Base-by-base conservation (phyloP, 1,140 invertebrate species). In the Platorchestia sp. region DNA sequence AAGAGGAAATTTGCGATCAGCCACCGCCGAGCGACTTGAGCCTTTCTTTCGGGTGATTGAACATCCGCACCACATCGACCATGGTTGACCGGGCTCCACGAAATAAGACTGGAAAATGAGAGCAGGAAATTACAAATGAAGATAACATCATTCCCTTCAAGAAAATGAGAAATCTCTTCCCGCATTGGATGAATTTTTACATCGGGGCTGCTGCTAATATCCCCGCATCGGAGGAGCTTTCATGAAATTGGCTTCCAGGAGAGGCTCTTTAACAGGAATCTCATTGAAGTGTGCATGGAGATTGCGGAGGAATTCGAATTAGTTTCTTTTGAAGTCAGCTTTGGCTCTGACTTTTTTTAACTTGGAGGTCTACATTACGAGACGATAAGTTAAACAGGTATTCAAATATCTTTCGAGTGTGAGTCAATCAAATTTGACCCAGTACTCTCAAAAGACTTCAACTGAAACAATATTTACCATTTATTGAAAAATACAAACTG, bases 111-210 rank as follows among this genome's bases (percentile, higher is more conserved):
- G 44, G 91, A 44, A 93, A 91, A 91, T 45, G 89, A 91, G 43
- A 10, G 89, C 89, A 91, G 89, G 89, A 91, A 91, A 93, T 93
- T 93, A 93, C 45, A 44, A 47, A 7, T 93, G 43, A 45, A 93
- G 91, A 93, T 93, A 45, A 45, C 91, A 47, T 44, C 91, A 41
- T 45, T 45, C 47, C 3, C n/a, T 75, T 75, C 27, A 75, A 75
- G 14, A 36, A 75, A 75, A 75, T 75, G 59, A 75, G 36, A 75
- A 75, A 75, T 75, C 59, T 75, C 59, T 36, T 27, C 36, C 59
- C 59, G 59, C 59, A 22, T 10, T 75, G 59, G 59, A 36, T 36
- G 59, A 75, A 75, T 75, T 75, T 75, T 75, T 75, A 22, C 7
- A 27, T 36, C 14, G 10, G 59, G 36, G 59, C 36, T 10, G 59